Evolutionary conservation across 2,113 vertebrate species (phyloP), one percentile per base, ranked within the genome.

Genomic region (Pedetes capensis): DNA sequence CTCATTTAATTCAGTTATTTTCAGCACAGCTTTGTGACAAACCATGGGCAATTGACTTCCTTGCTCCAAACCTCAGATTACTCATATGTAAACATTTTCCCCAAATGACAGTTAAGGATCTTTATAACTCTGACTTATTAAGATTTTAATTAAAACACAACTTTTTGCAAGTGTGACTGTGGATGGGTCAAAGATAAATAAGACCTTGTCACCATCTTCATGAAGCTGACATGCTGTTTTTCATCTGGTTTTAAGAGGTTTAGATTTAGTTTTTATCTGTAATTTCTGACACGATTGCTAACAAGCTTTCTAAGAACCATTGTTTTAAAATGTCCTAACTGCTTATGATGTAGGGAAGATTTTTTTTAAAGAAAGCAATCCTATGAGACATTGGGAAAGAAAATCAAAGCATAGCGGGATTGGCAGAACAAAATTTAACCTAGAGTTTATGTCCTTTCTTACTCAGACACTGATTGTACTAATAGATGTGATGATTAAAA

Each of bases 331-430:
- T n/a, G n/a, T n/a, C n/a, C n/a, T n/a, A n/a, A 92, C 53, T 95
- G 37, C 92, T 42, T 90, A 66, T 87, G 84, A 72, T 18, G 1
- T 74, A 29, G 20, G 47, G 47, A 68, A 66, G 34, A 1, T 16
- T 74, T 86, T 25, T 12, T 93, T 57, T 34, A 23, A 91, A 85
- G 63, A 84, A 95, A 91, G 71, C 34, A 83, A 83, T 92, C 32
- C 49, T 61, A 1, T 83, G 25, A 84, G 76, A 91, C 89, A 53
- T 76, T 92, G 87, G 68, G 42, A 96, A 87, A 94, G 75, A 92
- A 93, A 87, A 96, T 89, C 57, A 87, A 85, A 96, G 79, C 34
- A 49, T 44, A 91, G 44, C 63, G 96, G 82, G 75, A 91, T 49
- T 87, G 44, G 32, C n/a, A 76, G 63, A 51, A 18, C n/a, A 83